phyloP scores from a whole-genome alignment of 2,888 invertebrate species.

The Aporophyla nigra region DNA sequence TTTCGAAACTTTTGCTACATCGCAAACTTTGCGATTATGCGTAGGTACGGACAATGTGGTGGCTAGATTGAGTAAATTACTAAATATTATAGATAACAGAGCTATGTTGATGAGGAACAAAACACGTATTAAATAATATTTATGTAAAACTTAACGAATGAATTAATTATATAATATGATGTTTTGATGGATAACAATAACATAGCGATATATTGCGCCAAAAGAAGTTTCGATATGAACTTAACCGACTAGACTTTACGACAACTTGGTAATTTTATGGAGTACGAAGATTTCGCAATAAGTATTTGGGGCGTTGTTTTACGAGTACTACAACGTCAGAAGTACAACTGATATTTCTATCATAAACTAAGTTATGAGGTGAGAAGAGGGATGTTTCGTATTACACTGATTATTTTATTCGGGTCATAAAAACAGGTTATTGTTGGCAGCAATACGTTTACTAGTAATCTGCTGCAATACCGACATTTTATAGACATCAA shows the following conservation, averaged over 20 bases:
- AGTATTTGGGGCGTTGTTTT: constrained; percentile 32
- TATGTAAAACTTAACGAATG: constrained; percentile 1
- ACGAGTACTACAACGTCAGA: constrained; percentile 30
- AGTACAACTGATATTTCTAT: constrained; percentile 29
- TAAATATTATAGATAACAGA: constrained; percentile 31
- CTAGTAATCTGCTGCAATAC: constrained; percentile 17
- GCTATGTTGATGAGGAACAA: constrained; percentile 4
- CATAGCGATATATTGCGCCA: constrained; percentile 22
- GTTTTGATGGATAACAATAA: constrained; percentile 12
- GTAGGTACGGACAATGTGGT: not conserved
- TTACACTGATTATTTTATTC: constrained; percentile 50
- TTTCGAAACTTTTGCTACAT: constrained; percentile 38
- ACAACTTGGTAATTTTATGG: constrained; percentile 31
- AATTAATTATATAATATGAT: not conserved
- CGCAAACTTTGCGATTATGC: constrained; percentile 31
- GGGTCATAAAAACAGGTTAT: constrained; percentile 50
- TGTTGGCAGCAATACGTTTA: constrained; percentile 36
- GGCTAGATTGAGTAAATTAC: constrained; percentile 25
- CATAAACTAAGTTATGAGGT: constrained; percentile 50
- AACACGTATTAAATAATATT: constrained; percentile 18
- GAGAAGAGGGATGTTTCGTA: constrained; percentile 35
- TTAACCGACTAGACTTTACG: constrained; percentile 6
- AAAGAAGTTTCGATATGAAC: not conserved
- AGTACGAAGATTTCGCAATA: constrained; percentile 28
- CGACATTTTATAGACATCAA: constrained; percentile 39